Evolutionary conservation across 2,888 invertebrate species (phyloP), one percentile per base, ranked within the genome.

Genomic region (Xylota segnis): DNA sequence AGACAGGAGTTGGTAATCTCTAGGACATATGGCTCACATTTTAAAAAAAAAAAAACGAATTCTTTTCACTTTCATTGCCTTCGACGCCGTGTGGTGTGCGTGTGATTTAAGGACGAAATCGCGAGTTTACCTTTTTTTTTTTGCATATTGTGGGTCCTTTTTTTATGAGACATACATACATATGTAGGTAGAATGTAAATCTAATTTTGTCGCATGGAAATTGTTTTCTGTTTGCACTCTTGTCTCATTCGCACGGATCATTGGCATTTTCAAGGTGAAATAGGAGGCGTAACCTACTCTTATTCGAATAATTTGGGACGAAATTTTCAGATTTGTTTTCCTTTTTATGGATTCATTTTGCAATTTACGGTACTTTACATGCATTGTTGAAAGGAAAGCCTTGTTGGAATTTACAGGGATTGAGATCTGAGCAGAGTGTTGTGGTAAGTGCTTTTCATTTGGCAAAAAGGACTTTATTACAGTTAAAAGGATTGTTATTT

Each of bases 21-120:
- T 52, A 72, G 72, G 37, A 61, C 72, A 72, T 72, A 72, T 61
- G 71, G 71, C 37, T 6, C 16, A 50, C 27, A 71, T 37, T 58
- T 58, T 29, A 12, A 9, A 12, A 45, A 37, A 9, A 18, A 65
- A 65, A 40, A 37, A 56, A n/a, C n/a, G n/a, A 43, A 54, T 56
- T 43, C 43, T 70, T 70, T 58, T 58, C 58, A 23, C 34, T 47
- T 45, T 37, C 37, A 32, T 27, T 37, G 56, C 45, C n/a, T n/a
- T 34, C 43, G 16, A 70, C 27, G 43, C 9, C 47, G 23, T 32
- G 34, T 32, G 5, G 4, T 14, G 18, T 68, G 18, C 16, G 37
- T 68, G 70, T 70, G 32, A 45, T 58, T 43, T 27, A 29, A 32
- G 27, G 52, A 7, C 23, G 37, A 37, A 27, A 16, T 32, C 32